Percentiles rank a stretch among this genome's conserved stretches.
phyloP scores from a whole-genome alignment of 2,797 vertebrate genomes.

The Leptodon cayanensis region DNA sequence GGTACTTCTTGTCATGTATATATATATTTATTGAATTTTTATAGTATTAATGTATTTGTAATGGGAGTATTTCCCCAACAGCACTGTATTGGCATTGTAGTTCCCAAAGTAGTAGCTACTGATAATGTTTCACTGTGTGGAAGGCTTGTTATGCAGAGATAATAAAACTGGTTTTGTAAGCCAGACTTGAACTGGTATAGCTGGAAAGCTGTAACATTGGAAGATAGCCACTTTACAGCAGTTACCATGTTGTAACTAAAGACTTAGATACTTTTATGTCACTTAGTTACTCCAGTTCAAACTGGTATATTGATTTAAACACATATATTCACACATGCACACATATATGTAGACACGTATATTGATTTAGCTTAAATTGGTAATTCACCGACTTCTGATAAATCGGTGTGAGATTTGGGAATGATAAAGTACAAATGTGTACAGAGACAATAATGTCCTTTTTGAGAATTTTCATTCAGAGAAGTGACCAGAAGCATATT shows the following conservation, averaged over 20 bases:
- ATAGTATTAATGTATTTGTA: not conserved
- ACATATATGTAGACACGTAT: accelerated
- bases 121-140: not conserved
- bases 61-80: not conserved
- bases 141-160: not conserved
- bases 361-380: not conserved
- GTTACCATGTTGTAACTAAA: not conserved
- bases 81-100: not conserved
- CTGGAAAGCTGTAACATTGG: not conserved
- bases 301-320: not conserved
- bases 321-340: not conserved
- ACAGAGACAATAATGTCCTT: not conserved
- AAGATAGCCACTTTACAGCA: not conserved
- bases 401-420: not conserved
- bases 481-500: not conserved
- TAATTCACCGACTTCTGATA: not conserved
- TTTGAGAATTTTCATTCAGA: not conserved
- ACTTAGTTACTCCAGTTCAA: not conserved
- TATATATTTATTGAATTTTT: not conserved
- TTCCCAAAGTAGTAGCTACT: not conserved
- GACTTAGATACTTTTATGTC: not conserved
- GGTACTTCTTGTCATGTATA: not conserved
- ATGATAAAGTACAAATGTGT: not conserved
- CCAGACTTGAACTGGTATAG: not conserved
- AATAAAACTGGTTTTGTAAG: not conserved